Base-by-base conservation (phyloP, 2,888 invertebrate species). In the Pediacus dermestoides region DNA sequence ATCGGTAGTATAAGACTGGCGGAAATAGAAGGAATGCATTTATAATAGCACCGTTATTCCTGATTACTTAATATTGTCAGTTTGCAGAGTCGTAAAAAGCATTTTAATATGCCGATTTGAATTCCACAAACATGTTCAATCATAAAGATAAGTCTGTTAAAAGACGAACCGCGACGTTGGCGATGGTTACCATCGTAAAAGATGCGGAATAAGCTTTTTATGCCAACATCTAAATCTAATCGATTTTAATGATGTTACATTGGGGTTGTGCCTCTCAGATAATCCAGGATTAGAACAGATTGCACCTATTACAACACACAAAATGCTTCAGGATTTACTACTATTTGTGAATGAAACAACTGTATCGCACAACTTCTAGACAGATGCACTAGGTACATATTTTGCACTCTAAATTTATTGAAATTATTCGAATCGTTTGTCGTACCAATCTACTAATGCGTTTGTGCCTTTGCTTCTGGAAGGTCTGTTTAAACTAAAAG, bases 281-380 rank as follows among this genome's bases (percentile, higher is more conserved):
- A 50, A 55, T 55, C 54, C 48, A n/a, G 48, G 51, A 46, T 55
- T 50, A 55, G 46, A 46, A 38, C 47, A 52, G 47, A 55, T 52
- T 55, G 48, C 51, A 50, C 48, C 54, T 47, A 55, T 51, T 55
- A 55, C 50, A 52, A 47, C 44, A 50, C 51, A 48, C 48, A 51
- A 49, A 47, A 52, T 40, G 48, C 42, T 46, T 37, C 40, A 31
- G 48, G 48, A 50, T 52, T 50, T 44, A 42, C 39, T 44, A 27
- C 48, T 45, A 47, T 50, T 52, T 42, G 43, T 43, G 43, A 49
- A 49, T 39, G 25, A 37, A 36, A 42, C 39, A 37, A 44, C n/a
- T n/a, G n/a, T n/a, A n/a, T n/a, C n/a, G n/a, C n/a, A n/a, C n/a
- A n/a, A n/a, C n/a, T n/a, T n/a, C n/a, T n/a, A n/a, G n/a, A n/a